Base-by-base conservation (phyloP, 2,797 vertebrate species). In the Cuniculus paca region DNA sequence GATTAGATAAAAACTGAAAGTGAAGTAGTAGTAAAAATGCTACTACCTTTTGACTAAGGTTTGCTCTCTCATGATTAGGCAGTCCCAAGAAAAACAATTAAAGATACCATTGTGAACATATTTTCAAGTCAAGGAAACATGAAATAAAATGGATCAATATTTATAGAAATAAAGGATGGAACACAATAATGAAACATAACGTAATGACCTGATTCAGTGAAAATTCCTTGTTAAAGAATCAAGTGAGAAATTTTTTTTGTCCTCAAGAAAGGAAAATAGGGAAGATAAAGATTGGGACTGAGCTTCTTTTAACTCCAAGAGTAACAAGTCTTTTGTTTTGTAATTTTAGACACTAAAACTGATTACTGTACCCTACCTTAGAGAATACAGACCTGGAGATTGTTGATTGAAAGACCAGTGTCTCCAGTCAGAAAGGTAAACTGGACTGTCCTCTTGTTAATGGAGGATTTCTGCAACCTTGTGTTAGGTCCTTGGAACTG, bases 1-100 rank as follows among this genome's bases (percentile, higher is more conserved):
- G 13, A 91, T 78, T 77, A 39, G 45, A 65, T 74, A 94, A 90
- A 94, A 95, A 68, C 1, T 48, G 12, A 92, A 95, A 80, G 31
- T 54, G 92, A 84, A 82, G 20, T 88, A 95, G 13, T 13, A 91
- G 48, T 85, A 58, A 79, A 88, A 78, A 77, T 4, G 56, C 42
- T 36, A 74, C 24, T 74, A 20, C 7, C 56, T 89, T 81, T 78
- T 42, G 84, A 34, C 2, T 74, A 74, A 95, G 5, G 4, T 90
- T 90, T 96, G 36, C 90, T 95, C 45, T 36, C 31, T 88, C n/a
- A 36, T 31, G n/a, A 77, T 78, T 82, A 54, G 2, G 24, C 52
- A 52, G 79, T 34, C 11, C 78, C 4, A 56, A 5, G 6, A 82
- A 28, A 24, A 31, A 36, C 42, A 72, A 42, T 90, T 87, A 80